Evolutionary conservation across 2,797 vertebrate genomes (phyloP).

Genomic region (Silurus lanzhouensis): DNA sequence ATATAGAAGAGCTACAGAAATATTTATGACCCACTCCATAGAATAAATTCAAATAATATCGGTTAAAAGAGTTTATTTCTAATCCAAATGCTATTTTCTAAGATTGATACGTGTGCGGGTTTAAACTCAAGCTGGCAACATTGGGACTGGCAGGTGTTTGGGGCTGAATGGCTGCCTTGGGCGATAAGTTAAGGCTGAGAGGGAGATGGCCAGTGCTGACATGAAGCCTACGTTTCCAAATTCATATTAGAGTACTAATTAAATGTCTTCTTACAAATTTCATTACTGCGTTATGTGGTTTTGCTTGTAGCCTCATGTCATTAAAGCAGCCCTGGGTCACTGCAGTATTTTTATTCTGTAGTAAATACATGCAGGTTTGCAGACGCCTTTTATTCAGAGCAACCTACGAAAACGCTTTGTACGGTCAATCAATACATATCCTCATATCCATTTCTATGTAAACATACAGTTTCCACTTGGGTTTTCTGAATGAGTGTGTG

Average conservation of each 20-base stretch:
- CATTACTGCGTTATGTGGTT: background rate
- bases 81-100: background rate
- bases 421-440: background rate
- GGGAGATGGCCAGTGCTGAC: background rate
- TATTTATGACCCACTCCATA: background rate
- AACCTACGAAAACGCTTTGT: background rate
- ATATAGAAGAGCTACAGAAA: background rate
- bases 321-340: background rate
- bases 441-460: background rate
- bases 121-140: constrained; percentile 8
- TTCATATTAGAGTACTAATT: background rate
- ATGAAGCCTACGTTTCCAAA: background rate
- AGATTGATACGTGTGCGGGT: no score
- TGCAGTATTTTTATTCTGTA: background rate
- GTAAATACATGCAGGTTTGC: background rate
- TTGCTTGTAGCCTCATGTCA: background rate
- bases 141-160: background rate
- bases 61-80: background rate
- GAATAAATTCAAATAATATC: background rate
- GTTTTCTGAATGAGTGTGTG: background rate
- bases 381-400: background rate
- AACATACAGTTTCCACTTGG: background rate
- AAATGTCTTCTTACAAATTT: background rate
- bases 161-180: constrained; percentile 30
- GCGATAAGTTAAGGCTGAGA: constrained; percentile 12